phyloP scores from a whole-genome alignment of 2,113 vertebrate genomes.

The Cathartes aura region DNA sequence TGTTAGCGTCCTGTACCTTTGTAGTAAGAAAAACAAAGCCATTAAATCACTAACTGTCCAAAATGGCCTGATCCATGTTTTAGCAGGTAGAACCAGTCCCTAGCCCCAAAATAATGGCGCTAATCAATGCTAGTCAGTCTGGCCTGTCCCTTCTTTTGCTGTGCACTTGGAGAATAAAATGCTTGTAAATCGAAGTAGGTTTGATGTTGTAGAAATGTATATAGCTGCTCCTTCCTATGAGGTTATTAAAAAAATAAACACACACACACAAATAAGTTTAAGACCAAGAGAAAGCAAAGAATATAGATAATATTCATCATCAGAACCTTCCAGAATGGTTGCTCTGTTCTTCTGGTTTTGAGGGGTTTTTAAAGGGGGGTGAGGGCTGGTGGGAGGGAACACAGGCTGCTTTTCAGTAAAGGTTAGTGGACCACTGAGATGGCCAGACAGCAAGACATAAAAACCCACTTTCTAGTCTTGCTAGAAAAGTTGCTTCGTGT shows the following conservation, averaged over 20 bases:
- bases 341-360: background rate
- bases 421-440: background rate
- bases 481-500: background rate
- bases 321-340: background rate
- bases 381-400: background rate
- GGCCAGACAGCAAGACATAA: background rate
- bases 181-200: background rate
- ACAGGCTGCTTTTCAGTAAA: background rate
- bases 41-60: background rate
- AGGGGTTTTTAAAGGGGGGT: background rate
- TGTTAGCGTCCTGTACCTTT: background rate
- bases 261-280: background rate
- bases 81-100: background rate
- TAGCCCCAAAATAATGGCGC: background rate
- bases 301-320: background rate
- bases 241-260: background rate
- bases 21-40: background rate
- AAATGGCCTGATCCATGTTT: background rate
- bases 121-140: accelerated
- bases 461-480: background rate
- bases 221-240: background rate
- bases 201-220: background rate
- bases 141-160: background rate
- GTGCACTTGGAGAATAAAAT: background rate
- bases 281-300: background rate